phyloP scores from a whole-genome alignment of 2,113 vertebrate species.

The Pangasianodon gigas region DNA sequence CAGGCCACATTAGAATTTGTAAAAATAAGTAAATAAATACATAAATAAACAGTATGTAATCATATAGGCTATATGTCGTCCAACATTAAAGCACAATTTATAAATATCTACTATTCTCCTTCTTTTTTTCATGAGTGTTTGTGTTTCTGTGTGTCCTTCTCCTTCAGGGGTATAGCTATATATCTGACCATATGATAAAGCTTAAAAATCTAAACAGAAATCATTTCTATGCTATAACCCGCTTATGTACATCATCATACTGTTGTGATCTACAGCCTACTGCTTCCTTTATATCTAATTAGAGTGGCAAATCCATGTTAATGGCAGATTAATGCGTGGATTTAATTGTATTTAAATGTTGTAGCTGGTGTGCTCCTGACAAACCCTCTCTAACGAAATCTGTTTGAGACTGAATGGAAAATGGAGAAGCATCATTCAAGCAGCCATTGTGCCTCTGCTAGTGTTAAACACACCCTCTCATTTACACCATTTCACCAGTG shows the following conservation, averaged over 20 bases:
- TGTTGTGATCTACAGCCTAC: not conserved
- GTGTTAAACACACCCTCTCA: constrained; percentile 36
- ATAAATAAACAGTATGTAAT: not conserved
- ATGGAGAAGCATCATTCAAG: constrained; percentile 36
- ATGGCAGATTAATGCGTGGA: not conserved
- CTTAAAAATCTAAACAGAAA: not conserved
- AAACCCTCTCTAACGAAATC: constrained; percentile 28
- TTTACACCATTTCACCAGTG: constrained; percentile 32
- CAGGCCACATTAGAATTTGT: not conserved
- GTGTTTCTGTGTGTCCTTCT: too few species aligned
- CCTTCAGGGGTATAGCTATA: not conserved
- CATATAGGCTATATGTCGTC: not conserved
- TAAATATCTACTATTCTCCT: not conserved
- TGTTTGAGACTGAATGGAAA: constrained; percentile 32
- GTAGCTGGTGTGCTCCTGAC: not conserved
- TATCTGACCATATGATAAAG: not conserved
- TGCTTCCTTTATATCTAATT: not conserved
- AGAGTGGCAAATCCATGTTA: not conserved
- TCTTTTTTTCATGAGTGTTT: not conserved
- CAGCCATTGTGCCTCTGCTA: constrained; percentile 37
- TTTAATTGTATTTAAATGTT: not conserved
- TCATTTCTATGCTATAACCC: not conserved
- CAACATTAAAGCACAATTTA: not conserved
- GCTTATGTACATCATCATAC: not conserved
- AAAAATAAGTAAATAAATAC: not conserved